Conservation (phyloP, 2,113 vertebrate genomes). For the Axis porcinus region DNA sequence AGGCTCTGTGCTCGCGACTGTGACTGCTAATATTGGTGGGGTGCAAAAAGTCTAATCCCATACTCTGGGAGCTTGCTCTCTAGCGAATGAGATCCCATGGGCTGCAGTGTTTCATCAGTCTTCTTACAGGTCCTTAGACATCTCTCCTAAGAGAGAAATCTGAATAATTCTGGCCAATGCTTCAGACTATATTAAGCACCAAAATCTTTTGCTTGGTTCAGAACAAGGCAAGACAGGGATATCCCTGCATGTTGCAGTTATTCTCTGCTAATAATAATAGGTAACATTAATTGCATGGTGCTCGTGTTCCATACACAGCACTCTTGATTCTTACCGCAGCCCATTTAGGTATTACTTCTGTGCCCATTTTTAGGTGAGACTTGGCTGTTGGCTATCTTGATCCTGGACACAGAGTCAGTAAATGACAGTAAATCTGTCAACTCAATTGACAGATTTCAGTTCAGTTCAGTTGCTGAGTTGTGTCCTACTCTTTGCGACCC, state of each 20-base stretch:
- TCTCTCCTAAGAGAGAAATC: neutral
- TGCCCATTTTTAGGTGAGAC: neutral
- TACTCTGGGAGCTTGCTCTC: neutral
- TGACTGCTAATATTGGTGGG: neutral
- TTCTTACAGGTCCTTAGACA: neutral
- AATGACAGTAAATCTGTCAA: neutral
- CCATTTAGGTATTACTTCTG: neutral
- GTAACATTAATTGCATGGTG: neutral
- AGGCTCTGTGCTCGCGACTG: neutral
- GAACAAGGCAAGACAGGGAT: neutral
- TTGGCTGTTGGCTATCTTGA: neutral
- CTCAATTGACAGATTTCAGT: neutral
- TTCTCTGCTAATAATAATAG: neutral
- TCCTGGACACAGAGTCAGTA: neutral
- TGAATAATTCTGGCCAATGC: neutral
- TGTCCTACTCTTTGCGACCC: neutral
- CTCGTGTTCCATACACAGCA: neutral
- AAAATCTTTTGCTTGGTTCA: neutral
- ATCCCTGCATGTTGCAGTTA: neutral
- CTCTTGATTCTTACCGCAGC: neutral
- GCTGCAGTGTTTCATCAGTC: neutral
- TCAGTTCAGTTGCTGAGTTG: neutral
- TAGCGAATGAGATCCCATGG: neutral
- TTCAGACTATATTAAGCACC: neutral
- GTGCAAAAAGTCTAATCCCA: neutral